phyloP scores from a whole-genome alignment of 2,797 vertebrate genomes.

The Falco cherrug region DNA sequence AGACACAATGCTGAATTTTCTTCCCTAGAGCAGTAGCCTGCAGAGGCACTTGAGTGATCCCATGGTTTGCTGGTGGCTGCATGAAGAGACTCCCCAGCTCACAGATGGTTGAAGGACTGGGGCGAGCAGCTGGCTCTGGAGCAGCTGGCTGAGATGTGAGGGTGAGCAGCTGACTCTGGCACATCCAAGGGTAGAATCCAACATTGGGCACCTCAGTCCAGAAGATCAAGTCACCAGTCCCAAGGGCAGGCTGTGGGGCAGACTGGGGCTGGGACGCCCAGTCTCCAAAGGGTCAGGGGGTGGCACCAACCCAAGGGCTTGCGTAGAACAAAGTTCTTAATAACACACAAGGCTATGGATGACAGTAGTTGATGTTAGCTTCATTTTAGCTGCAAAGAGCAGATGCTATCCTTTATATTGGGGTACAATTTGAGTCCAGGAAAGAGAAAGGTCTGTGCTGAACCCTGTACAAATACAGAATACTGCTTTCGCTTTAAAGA shows the following conservation, averaged over 20 bases:
- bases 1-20: background rate
- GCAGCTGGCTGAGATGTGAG: background rate
- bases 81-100: background rate
- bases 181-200: background rate
- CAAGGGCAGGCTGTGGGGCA: background rate
- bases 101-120: background rate
- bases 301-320: background rate
- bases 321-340: background rate
- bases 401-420: background rate
- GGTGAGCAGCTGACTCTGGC: background rate
- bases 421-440: background rate
- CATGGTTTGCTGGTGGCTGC: rapidly evolving
- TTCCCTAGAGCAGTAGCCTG: background rate
- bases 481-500: background rate
- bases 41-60: background rate
- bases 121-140: background rate
- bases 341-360: background rate
- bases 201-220: background rate
- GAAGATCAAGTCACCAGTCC: background rate
- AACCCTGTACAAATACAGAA: background rate
- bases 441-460: background rate
- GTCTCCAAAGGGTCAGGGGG: background rate
- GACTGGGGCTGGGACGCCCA: background rate
- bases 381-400: background rate
- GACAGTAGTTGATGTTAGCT: background rate